Conservation (phyloP, 1,140 invertebrate genomes). For the Pseudomyrmex gracilis region DNA sequence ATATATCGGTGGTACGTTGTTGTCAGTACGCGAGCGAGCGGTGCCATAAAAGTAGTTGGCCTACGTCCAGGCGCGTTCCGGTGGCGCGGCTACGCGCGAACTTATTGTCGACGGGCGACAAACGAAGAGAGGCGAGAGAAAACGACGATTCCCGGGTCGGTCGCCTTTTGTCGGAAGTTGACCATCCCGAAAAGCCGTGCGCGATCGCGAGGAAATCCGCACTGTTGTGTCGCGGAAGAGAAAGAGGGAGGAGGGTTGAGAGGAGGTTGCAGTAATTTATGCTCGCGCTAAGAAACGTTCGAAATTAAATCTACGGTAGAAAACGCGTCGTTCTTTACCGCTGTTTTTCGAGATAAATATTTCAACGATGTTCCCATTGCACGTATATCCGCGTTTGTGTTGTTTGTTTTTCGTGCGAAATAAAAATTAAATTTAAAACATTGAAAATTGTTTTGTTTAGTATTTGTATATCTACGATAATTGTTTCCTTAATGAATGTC, state of each 20-base stretch:
- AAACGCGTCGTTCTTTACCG: not conserved
- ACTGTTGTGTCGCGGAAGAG: not conserved
- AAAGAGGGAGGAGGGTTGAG: too few relatives aligned
- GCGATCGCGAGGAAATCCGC: conserved; percentile 33
- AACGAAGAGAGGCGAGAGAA: conserved; percentile 24
- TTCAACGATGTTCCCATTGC: not conserved
- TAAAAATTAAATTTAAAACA: too few relatives aligned
- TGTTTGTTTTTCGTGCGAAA: too few relatives aligned
- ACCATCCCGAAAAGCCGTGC: conserved; percentile 48
- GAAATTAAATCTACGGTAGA: not conserved
- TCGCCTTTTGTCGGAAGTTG: conserved; percentile 65
- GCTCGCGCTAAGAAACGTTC: not conserved
- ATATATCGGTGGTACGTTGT: conserved; percentile 8
- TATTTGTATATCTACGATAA: too few relatives aligned
- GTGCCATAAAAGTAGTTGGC: conserved; percentile 71
- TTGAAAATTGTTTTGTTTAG: too few relatives aligned
- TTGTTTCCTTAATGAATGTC: not conserved
- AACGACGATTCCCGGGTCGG: not conserved
- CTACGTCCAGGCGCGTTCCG: conserved; percentile 70
- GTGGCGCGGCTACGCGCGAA: conserved; percentile 60
- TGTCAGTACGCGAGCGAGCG: conserved; percentile 49
- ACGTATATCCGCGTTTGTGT: too few relatives aligned
- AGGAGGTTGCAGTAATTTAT: conserved; percentile 3
- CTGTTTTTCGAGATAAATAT: conserved; percentile 7
- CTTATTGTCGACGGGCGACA: conserved; percentile 64